Evolutionary conservation across 2,888 invertebrate species (phyloP).

Genomic region (Pristionchus exspectatus): DNA sequence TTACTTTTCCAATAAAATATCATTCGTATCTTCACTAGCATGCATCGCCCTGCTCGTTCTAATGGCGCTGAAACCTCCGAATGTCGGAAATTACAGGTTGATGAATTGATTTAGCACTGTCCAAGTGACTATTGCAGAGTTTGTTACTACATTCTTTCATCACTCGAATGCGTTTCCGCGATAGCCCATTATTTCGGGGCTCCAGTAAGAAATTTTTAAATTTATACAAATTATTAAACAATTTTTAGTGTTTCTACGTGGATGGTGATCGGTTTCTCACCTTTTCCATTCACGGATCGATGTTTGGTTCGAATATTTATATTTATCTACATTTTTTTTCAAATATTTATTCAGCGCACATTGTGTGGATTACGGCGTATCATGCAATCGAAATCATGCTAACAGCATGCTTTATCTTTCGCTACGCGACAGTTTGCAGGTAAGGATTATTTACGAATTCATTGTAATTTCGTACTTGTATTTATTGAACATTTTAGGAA

Average conservation of each 20-base stretch:
- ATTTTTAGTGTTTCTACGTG: not conserved
- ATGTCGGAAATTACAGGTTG: not conserved
- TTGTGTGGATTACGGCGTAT: not conserved
- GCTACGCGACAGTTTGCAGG: not conserved
- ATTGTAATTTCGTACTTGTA: not conserved
- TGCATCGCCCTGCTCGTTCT: not conserved
- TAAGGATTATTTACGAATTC: not conserved
- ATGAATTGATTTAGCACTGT: too few relatives aligned
- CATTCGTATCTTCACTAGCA: not conserved
- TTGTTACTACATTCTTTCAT: not conserved
- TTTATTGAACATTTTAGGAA: not conserved
- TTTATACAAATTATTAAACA: not conserved
- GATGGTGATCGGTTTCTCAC: not conserved
- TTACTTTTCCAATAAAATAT: not conserved
- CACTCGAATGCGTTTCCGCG: not conserved
- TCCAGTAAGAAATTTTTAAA: not conserved
- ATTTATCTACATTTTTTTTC: too few relatives aligned
- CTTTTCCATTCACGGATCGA: not conserved
- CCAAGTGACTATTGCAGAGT: not conserved
- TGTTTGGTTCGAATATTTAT: not conserved
- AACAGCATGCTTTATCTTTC: not conserved
- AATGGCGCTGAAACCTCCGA: not conserved
- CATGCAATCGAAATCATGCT: conserved; percentile 26
- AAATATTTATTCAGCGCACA: not conserved
- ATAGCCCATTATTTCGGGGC: not conserved